Conservation (phyloP, 2,888 invertebrate species). For the Oscheius onirici region DNA sequence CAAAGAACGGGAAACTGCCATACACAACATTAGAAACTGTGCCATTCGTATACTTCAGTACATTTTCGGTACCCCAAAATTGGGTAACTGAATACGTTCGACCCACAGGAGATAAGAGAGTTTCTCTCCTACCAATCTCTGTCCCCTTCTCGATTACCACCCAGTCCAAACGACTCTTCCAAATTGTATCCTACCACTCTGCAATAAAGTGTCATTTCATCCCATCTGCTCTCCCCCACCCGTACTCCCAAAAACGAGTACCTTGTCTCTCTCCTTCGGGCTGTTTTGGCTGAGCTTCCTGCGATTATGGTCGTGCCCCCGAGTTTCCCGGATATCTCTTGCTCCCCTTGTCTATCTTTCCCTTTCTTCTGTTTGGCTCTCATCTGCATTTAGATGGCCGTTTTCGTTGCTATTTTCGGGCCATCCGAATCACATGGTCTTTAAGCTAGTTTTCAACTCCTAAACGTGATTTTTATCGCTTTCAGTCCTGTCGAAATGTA, state of each 20-base stretch:
- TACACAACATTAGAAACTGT: too few species aligned
- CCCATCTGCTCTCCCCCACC: neutral
- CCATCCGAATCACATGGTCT: neutral
- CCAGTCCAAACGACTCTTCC: neutral
- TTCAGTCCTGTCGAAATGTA: neutral
- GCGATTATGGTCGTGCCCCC: constrained; percentile 26
- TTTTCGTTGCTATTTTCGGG: neutral
- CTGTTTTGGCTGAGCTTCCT: constrained; percentile 26
- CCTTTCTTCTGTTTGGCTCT: neutral
- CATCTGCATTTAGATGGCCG: constrained; percentile 18
- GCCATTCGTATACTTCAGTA: too few species aligned
- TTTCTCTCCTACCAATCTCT: neutral
- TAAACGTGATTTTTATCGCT: neutral
- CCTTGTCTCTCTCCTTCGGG: neutral
- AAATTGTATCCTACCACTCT: neutral
- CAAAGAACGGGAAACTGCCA: too few species aligned
- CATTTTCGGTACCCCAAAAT: too few species aligned
- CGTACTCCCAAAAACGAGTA: neutral
- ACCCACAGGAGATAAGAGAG: too few species aligned
- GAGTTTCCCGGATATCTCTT: neutral
- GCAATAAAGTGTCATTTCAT: neutral
- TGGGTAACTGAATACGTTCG: too few species aligned
- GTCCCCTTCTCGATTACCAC: neutral
- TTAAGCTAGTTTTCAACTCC: neutral
- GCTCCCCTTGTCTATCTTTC: neutral